phyloP scores from a whole-genome alignment of 2,888 invertebrate species.

The Perizoma affinitatum region DNA sequence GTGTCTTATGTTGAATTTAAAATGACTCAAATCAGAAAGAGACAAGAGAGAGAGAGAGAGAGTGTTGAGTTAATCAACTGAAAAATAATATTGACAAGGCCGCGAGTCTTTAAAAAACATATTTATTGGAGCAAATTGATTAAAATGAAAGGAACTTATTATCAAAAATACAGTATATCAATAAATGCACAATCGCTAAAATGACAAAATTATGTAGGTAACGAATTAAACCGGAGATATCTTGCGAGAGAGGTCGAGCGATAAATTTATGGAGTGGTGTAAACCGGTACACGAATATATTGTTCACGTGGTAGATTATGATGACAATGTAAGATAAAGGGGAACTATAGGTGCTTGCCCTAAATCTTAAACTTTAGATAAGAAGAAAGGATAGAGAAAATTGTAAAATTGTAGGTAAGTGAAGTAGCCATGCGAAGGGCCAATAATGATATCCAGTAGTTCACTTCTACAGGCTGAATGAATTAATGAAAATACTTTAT shows the following conservation, averaged over 20 bases:
- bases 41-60: no score
- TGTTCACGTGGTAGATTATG: neutral
- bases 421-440: no score
- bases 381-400: no score
- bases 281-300: slow-evolving; percentile 12
- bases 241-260: slow-evolving; percentile 10
- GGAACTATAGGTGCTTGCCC: neutral
- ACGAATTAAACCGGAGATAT: slow-evolving; percentile 4
- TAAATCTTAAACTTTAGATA: neutral
- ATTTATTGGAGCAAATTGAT: neutral
- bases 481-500: no score
- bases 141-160: neutral
- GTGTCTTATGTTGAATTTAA: no score
- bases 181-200: slow-evolving; percentile 7
- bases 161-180: slow-evolving; percentile 3
- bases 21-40: no score
- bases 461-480: no score
- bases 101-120: no score
- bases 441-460: no score
- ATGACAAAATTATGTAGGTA: neutral
- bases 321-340: neutral
- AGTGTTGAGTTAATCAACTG: no score
- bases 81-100: no score
- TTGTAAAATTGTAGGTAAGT: no score
- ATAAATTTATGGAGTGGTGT: slow-evolving; percentile 14